Evolutionary conservation across 2,113 vertebrate genomes (phyloP), one percentile per base, ranked within the genome.

Genomic region (Lepus americanus): DNA sequence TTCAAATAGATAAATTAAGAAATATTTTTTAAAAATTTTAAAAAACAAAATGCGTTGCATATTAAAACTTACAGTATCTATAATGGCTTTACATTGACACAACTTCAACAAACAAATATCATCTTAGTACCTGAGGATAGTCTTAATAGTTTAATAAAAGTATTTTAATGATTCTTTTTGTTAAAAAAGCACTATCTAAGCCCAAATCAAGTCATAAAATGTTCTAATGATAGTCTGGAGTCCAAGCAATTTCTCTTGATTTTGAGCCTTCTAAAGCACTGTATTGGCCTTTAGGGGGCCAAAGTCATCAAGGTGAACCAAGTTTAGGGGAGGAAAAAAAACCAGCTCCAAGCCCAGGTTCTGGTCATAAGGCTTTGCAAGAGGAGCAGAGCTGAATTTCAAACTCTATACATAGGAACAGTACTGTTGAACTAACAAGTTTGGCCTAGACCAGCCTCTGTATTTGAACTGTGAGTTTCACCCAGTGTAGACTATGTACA

Each of bases 131-230:
- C 69, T 74, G 66, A 81, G 59, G 36, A 49, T 59, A 61, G 25
- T 31, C 9, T 31, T 87, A 49, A 39, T 63, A 51, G 9, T 39
- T 81, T 93, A 81, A 87, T 87, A 70, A 95, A 82, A 93, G 3
- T 16, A 44, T 69, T 93, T 69, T 82, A 87, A 53, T 64, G 11
- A 1, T 82, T 70, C 63, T 2, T 90, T 81, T 69, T 76, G 61
- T 39, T 36, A 61, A 74, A 85, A 79, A 79, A 83, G 39, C 22
- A 39, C 36, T 79, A 22, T 90, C 25, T 63, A 67, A 70, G 33
- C 31, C 39, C 22, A 90, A 31, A 86, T 86, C 22, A 44, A 29
- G 39, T 76, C 74, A 67, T 74, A 74, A 89, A 80, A 74, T 13
- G 85, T 29, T 82, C 36, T 3, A 63, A 2, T 51, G 36, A 74